Evolutionary conservation across 2,888 invertebrate species (phyloP), one percentile per base, ranked within the genome.

Genomic region (Hemithea aestivaria): DNA sequence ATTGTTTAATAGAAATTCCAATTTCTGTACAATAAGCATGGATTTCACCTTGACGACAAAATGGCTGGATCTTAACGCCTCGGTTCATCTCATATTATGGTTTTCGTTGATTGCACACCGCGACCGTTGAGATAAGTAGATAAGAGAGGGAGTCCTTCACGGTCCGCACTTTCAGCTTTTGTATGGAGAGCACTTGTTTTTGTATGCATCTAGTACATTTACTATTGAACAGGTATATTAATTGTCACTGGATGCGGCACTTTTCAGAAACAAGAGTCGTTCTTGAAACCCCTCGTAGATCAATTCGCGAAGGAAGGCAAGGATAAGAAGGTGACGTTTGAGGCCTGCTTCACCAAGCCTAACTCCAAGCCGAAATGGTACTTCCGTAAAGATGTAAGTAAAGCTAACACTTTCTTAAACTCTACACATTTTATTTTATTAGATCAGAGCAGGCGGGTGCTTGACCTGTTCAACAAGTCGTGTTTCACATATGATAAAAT

Each of bases 301-400:
- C 94, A 96, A 85, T 94, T 94, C 73, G 95, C 95, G 56, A 94
- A 96, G 80, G 95, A 99, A 91, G 95, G 98, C 61, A 97, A 97
- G 82, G 98, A 98, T 81, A 97, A 97, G 79, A 96, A 96, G 81
- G 96, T 96, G 53, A 90, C 91, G 24, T 97, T 99, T 70, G 96
- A 96, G 78, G 96, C 95, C 47, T 94, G 94, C 72, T 99, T 99
- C 88, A 96, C 97, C 50, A 99, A 98, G 85, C 93, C 97, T n/a
- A 97, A 98, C 76, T 90, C 93, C 66, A 96, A 96, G 73, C 95
- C 96, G 6, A 96, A 94, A 82, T 97, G 97, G 97, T 91, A 91
- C 71, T 94, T 94, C 89, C 91, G 96, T 47, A 96, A 96, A 87
- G 96, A 96, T 88, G 96, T 96, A 89, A 92, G 95, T 91, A 66